Evolutionary conservation across 1,140 invertebrate genomes (phyloP).

Genomic region (Mylabris phalerata): DNA sequence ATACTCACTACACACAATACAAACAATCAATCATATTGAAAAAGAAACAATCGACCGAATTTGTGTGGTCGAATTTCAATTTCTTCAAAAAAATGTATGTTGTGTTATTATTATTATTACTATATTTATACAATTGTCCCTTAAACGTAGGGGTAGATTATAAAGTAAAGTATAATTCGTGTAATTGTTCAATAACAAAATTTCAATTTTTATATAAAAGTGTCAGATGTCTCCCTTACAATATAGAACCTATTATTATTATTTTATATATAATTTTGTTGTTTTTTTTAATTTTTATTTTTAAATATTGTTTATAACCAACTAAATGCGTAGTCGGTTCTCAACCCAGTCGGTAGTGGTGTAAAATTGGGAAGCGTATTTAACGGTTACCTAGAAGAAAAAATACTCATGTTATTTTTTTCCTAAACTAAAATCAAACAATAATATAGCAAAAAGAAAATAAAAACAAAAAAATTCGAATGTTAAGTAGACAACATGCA

Average conservation of each 20-base stretch:
- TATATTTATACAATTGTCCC: constrained; percentile 27
- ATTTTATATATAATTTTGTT: no score
- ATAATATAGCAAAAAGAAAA: constrained; percentile 2
- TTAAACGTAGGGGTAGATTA: constrained; percentile 14
- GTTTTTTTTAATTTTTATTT: constrained; percentile 14
- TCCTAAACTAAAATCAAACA: constrained; percentile 2
- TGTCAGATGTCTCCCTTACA: constrained; percentile 15
- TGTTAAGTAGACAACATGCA: constrained; percentile 17
- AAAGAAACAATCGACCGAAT: neutral
- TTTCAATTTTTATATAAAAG: constrained; percentile 28
- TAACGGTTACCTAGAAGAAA: constrained; percentile 41
- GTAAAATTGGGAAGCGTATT: constrained; percentile 25
- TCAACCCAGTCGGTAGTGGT: constrained; percentile 33
- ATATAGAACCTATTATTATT: constrained; percentile 9
- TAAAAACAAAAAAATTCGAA: constrained; percentile 13
- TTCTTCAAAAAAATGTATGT: constrained; percentile 1
- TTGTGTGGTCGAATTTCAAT: constrained; percentile 14
- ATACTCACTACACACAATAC: neutral
- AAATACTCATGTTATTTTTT: constrained; percentile 18
- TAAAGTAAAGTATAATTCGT: constrained; percentile 27
- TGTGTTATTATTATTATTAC: constrained; percentile 19
- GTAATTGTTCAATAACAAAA: constrained; percentile 23
- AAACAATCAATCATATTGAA: neutral
- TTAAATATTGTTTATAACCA: constrained; percentile 18
- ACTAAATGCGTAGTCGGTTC: constrained; percentile 25